phyloP scores from a whole-genome alignment of 2,888 invertebrate genomes.

The Ormyrus thymus region DNA sequence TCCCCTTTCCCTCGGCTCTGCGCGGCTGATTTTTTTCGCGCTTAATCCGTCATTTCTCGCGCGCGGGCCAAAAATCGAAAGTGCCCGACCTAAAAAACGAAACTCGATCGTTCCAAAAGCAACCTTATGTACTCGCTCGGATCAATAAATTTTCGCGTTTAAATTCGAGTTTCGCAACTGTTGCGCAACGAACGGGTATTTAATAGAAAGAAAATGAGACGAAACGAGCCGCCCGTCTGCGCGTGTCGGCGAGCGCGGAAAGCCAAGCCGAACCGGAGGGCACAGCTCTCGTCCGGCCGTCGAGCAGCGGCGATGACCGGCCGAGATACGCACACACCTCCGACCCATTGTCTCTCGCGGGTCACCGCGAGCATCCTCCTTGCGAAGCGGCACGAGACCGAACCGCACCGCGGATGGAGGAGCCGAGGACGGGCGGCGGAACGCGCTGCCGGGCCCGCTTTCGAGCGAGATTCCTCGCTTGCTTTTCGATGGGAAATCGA shows the following conservation, averaged over 20 bases:
- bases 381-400: no score
- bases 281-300: constrained; percentile 30
- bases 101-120: no score
- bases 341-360: constrained; percentile 33
- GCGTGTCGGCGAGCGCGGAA: neutral
- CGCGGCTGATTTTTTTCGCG: no score
- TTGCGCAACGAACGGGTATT: neutral
- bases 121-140: no score
- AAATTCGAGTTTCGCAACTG: neutral
- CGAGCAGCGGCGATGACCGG: constrained; percentile 25
- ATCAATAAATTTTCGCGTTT: no score
- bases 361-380: neutral
- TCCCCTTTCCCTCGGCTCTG: no score
- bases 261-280: neutral
- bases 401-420: neutral
- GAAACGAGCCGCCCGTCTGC: neutral
- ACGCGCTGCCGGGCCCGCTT: neutral
- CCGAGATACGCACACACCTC: constrained; percentile 12
- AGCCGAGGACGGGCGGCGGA: no score
- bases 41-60: no score
- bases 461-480: neutral
- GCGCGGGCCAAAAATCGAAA: no score
- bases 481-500: neutral
- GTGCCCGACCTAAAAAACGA: no score
- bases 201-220: no score